Conservation (phyloP, 2,888 invertebrate species). For the Augiades crinisus region DNA sequence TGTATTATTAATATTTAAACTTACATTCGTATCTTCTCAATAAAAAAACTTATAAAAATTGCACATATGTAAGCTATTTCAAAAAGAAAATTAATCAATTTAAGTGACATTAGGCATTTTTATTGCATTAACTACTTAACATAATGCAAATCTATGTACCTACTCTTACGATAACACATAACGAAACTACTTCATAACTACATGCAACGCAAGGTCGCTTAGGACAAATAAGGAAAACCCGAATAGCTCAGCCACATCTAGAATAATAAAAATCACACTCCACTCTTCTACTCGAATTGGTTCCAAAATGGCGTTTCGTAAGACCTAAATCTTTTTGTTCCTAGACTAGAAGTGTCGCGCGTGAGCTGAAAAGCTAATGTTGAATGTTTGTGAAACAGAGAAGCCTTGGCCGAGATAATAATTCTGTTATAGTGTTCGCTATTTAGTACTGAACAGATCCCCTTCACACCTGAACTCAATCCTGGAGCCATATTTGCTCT, state of each 20-base stretch:
- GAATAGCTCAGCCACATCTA: neutral
- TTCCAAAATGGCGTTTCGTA: conserved; percentile 38
- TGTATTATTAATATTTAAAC: too few species aligned
- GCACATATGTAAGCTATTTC: neutral
- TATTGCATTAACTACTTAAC: too few species aligned
- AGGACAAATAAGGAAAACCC: conserved; percentile 4
- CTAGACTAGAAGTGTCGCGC: conserved; percentile 42
- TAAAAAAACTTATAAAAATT: too few species aligned
- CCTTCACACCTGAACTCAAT: too few species aligned
- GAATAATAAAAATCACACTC: conserved; percentile 10
- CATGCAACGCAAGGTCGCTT: conserved; percentile 1
- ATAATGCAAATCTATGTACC: conserved; percentile 5
- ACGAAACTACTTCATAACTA: neutral
- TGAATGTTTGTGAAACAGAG: conserved; percentile 60
- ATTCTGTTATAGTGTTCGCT: conserved; percentile 30
- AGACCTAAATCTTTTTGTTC: conserved; percentile 54
- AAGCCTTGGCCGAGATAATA: conserved; percentile 67
- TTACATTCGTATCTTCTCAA: too few species aligned
- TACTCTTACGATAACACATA: neutral
- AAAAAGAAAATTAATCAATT: too few species aligned
- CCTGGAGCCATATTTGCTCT: conserved; percentile 16
- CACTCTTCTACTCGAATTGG: conserved; percentile 15
- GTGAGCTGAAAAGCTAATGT: conserved; percentile 60
- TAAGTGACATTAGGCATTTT: too few species aligned
- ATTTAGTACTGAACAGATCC: conserved; percentile 31